Conservation (phyloP, 2,797 vertebrate genomes). For the Coracias cyanogaster region DNA sequence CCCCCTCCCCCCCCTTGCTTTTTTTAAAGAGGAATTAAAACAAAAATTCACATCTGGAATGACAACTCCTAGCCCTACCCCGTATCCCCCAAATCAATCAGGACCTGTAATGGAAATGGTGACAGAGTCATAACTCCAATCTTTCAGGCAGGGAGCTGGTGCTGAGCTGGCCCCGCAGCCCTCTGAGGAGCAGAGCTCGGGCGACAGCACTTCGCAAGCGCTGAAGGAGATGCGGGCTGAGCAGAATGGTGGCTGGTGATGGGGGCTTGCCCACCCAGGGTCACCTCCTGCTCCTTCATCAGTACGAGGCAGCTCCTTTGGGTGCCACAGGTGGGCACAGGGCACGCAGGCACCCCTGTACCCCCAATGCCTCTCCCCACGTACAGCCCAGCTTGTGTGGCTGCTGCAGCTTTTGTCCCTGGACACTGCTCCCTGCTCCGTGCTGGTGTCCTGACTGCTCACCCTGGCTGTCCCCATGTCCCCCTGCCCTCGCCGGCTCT, state of each 20-base stretch:
- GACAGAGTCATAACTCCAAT: slow-evolving; percentile 57
- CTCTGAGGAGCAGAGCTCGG: background rate
- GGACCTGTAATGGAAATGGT: slow-evolving; percentile 65
- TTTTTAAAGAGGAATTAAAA: slow-evolving; percentile 70
- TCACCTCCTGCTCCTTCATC: background rate
- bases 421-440: fast-evolving
- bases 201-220: background rate
- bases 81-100: slow-evolving; percentile 58
- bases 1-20: fast-evolving
- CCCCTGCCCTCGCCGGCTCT: background rate
- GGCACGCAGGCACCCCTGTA: background rate
- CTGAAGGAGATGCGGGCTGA: fast-evolving
- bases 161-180: slow-evolving; percentile 19
- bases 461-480: fast-evolving
- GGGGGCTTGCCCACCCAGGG: background rate
- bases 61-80: slow-evolving; percentile 60
- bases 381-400: background rate
- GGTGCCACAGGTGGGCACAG: background rate
- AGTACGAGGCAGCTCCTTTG: background rate
- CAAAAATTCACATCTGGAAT: slow-evolving; percentile 79
- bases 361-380: background rate
- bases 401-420: background rate
- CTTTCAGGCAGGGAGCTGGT: slow-evolving; percentile 50
- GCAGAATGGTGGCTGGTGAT: fast-evolving
- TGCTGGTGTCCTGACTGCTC: no score